A percentile compares a stretch with the other conserved stretches of the same genome.
phyloP scores from a whole-genome alignment of 1,140 invertebrate genomes.

The Bradysia coprophila region DNA sequence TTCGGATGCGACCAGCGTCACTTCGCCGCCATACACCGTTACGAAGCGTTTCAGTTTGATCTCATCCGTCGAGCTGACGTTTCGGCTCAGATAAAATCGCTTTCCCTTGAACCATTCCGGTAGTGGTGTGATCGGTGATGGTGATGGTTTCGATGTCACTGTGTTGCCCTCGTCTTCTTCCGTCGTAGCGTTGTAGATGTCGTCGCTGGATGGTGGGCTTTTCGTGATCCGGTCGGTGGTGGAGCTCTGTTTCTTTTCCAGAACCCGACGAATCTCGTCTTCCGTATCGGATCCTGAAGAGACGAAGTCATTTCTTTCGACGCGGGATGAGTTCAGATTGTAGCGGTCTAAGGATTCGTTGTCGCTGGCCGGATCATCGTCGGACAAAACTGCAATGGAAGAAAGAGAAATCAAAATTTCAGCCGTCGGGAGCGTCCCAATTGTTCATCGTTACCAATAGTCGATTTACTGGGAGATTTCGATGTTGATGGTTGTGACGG shows the following conservation, averaged over 20 bases:
- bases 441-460: no score
- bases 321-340: not conserved
- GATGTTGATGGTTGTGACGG: not conserved
- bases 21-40: not conserved
- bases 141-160: not conserved
- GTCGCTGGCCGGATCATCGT: not conserved
- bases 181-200: slow-evolving; percentile 12
- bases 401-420: no score
- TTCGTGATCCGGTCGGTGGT: not conserved
- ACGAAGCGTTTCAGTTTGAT: not conserved
- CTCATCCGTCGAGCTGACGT: not conserved
- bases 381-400: no score
- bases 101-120: not conserved
- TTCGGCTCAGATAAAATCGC: not conserved
- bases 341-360: not conserved
- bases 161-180: slow-evolving; percentile 13
- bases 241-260: slow-evolving; percentile 6
- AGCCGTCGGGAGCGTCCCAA: no score
- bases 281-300: slow-evolving; percentile 25
- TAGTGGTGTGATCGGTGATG: not conserved
- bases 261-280: slow-evolving; percentile 30
- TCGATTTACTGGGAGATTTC: no score
- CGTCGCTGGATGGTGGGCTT: not conserved
- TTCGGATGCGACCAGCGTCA: not conserved
- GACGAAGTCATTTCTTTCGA: not conserved